phyloP scores from a whole-genome alignment of 1,140 invertebrate genomes.

The Heliconius hermathena region DNA sequence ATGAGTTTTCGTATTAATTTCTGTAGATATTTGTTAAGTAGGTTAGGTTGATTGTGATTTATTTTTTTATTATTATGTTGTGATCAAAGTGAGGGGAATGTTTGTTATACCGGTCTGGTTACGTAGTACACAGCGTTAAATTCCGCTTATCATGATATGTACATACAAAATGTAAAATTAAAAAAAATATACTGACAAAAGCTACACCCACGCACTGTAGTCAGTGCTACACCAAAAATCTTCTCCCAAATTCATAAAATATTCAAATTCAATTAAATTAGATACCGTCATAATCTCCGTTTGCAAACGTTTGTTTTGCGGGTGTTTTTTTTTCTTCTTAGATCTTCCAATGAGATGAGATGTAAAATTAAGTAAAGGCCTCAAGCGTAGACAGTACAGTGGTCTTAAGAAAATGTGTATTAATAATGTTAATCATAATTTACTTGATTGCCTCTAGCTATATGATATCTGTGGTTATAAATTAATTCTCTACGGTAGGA shows the following conservation, averaged over 20 bases:
- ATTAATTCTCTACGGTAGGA: too few species aligned
- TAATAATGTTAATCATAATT: neutral
- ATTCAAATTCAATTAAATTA: slow-evolving; percentile 16
- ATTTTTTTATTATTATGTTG: neutral
- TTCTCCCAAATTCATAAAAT: neutral
- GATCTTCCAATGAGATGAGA: slow-evolving; percentile 1
- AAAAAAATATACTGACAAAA: neutral
- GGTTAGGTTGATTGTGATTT: neutral
- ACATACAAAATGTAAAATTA: neutral
- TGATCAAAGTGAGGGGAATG: neutral
- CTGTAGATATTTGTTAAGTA: neutral
- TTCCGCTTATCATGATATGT: neutral
- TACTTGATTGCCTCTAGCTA: neutral
- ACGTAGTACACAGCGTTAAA: neutral
- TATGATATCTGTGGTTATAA: too few species aligned
- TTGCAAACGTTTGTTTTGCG: neutral
- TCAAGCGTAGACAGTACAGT: neutral
- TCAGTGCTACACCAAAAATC: neutral
- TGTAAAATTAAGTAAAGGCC: neutral
- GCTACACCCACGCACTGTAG: neutral
- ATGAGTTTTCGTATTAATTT: neutral
- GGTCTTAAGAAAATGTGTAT: neutral
- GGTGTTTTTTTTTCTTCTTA: slow-evolving; percentile 2
- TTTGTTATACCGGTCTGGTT: neutral
- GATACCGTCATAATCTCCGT: slow-evolving; percentile 3